These are phyloP conservation scores for Yponomeuta malinellus DNA, from an alignment of 2,888 invertebrate genomes.

Conservation along the genomic window DNA sequence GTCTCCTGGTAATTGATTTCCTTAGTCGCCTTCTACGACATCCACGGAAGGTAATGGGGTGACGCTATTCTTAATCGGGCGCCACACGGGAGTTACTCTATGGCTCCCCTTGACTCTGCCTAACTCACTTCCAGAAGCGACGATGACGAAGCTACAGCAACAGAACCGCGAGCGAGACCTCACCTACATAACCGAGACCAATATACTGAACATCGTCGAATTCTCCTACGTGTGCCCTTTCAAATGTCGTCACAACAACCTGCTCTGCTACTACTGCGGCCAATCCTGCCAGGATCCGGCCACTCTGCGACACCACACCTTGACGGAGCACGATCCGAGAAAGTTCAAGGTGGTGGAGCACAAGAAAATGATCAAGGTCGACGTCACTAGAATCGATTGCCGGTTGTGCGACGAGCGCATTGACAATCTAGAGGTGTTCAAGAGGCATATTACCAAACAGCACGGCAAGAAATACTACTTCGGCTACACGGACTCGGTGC, in stretches of 20 bases:
- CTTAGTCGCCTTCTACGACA: too few relatives aligned
- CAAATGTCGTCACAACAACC: conserved; percentile 59
- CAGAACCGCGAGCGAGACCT: conserved; percentile 55
- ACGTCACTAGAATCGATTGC: conserved; percentile 57
- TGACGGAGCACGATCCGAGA: conserved; percentile 39
- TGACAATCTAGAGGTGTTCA: conserved; percentile 46
- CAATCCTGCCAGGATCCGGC: conserved; percentile 42
- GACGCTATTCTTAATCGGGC: too few relatives aligned
- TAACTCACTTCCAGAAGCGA: neutral
- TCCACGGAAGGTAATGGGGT: too few relatives aligned
- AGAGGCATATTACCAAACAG: conserved; percentile 38
- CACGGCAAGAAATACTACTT: conserved; percentile 57
- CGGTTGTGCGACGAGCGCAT: conserved; percentile 45
- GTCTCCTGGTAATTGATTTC: too few relatives aligned
- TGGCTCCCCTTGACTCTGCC: neutral
- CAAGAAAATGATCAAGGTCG: conserved; percentile 62
- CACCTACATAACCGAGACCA: conserved; percentile 55
- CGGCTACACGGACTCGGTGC: conserved; percentile 45
- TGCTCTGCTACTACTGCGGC: conserved; percentile 61
- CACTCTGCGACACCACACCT: conserved; percentile 39
- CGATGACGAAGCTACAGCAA: conserved; percentile 56
- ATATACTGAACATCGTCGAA: conserved; percentile 55
- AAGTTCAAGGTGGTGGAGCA: conserved; percentile 57
- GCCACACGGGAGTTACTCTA: too few relatives aligned
- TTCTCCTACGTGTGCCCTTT: conserved; percentile 59